Evolutionary conservation across 2,888 invertebrate species (phyloP).

Genomic region (Linhomoeus sp.): DNA sequence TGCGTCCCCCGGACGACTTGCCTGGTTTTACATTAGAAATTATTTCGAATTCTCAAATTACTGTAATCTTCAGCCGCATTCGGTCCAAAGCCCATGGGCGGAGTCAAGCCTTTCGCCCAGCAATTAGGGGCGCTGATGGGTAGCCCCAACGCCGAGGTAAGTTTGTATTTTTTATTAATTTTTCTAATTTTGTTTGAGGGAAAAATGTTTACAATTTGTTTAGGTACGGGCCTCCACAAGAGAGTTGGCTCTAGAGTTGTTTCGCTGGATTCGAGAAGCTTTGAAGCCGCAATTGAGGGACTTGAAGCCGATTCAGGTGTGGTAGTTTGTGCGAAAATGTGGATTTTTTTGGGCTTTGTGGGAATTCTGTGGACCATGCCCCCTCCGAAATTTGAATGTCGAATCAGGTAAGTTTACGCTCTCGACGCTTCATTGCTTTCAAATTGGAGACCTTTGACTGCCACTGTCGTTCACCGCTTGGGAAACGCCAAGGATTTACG

Average conservation of each 20-base stretch:
- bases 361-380: background rate
- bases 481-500: too few relatives aligned
- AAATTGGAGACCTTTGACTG: background rate
- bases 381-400: background rate
- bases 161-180: too few relatives aligned
- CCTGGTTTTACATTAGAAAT: too few relatives aligned
- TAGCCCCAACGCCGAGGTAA: too few relatives aligned
- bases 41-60: too few relatives aligned
- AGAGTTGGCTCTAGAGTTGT: conserved; percentile 37
- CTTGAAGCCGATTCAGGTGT: conserved; percentile 61
- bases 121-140: conserved; percentile 48
- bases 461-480: background rate
- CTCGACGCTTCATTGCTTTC: background rate
- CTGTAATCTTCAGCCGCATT: too few relatives aligned
- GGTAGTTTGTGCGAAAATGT: background rate
- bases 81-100: conserved; percentile 71
- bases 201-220: too few relatives aligned
- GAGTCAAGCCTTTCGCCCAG: conserved; percentile 67
- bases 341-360: background rate
- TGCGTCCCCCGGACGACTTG: too few relatives aligned
- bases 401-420: background rate
- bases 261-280: conserved; percentile 63
- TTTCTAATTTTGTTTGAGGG: too few relatives aligned
- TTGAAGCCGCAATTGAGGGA: conserved; percentile 62
- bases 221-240: too few relatives aligned